Conservation (phyloP, 2,113 vertebrate genomes). For the Engystomops pustulosus region DNA sequence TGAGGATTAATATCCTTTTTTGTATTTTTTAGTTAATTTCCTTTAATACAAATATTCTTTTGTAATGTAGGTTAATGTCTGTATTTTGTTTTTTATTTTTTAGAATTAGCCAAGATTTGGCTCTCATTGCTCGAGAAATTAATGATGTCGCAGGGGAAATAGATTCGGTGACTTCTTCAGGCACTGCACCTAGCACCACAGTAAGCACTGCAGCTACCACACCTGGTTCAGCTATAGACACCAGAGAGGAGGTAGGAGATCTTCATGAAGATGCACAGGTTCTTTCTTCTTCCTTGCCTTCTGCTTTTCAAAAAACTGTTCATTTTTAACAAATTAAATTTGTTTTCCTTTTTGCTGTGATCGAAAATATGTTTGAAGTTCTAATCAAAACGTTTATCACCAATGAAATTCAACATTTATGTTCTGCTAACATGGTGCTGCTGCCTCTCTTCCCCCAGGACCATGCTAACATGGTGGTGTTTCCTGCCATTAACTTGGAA, state of each 20-base stretch:
- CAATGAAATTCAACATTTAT: too few species aligned
- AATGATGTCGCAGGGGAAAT: conserved; percentile 99
- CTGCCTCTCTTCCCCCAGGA: too few species aligned
- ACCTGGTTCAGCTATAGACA: conserved; percentile 99
- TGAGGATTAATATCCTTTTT: too few species aligned
- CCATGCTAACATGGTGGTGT: too few species aligned
- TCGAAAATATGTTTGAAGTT: too few species aligned
- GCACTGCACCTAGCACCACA: conserved; percentile 98
- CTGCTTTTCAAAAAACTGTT: neutral
- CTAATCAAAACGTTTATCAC: too few species aligned
- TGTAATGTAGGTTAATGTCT: neutral
- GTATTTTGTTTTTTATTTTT: conserved; percentile 48
- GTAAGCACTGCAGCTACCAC: conserved; percentile 99
- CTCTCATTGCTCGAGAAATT: conserved; percentile 98
- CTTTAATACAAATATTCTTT: too few species aligned
- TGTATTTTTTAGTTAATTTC: too few species aligned
- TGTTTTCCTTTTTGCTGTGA: too few species aligned
- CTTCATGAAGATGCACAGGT: conserved; percentile 90
- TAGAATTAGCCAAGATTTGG: conserved; percentile 99
- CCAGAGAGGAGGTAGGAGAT: conserved; percentile 99
- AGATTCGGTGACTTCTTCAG: conserved; percentile 98
- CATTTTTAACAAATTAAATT: neutral
- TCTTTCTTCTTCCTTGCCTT: conserved; percentile 78
- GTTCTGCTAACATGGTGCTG: too few species aligned
- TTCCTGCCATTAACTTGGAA: too few species aligned